Conservation (phyloP, 2,113 vertebrate genomes). For the Leiothrix lutea region DNA sequence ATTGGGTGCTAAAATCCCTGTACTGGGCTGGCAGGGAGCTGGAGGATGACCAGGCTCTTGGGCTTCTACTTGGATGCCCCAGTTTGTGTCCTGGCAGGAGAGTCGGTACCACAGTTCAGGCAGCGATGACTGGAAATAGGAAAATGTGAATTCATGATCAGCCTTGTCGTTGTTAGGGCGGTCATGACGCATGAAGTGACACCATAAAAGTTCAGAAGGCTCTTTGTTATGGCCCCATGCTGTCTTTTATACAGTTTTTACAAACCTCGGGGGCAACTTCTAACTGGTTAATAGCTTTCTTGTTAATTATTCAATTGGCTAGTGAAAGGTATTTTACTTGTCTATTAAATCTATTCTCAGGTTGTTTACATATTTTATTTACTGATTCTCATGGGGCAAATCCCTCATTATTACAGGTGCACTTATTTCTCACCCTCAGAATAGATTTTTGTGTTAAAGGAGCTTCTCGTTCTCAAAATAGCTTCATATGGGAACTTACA, state of each 20-base stretch:
- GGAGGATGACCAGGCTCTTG: neutral
- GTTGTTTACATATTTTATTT: neutral
- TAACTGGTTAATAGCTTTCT: neutral
- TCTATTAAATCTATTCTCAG: neutral
- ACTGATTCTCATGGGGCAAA: neutral
- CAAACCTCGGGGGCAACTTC: neutral
- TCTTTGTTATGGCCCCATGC: neutral
- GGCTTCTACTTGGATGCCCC: neutral
- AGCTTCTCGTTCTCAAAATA: neutral
- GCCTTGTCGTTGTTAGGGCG: neutral
- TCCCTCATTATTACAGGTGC: neutral
- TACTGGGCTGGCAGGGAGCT: neutral
- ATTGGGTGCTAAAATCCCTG: neutral
- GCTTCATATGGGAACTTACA: neutral
- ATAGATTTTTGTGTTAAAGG: neutral
- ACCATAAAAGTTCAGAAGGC: neutral
- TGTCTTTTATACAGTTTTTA: neutral
- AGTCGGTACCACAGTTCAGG: neutral
- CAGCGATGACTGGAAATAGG: neutral
- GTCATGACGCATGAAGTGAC: neutral
- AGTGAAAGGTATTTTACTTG: neutral
- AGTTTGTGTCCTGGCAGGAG: neutral
- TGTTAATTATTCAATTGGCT: neutral
- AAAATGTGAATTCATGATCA: rapidly evolving
- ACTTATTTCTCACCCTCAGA: neutral